These are phyloP conservation scores for Globodera rostochiensis DNA, from an alignment of 1,140 invertebrate species.

Conservation along the genomic window DNA sequence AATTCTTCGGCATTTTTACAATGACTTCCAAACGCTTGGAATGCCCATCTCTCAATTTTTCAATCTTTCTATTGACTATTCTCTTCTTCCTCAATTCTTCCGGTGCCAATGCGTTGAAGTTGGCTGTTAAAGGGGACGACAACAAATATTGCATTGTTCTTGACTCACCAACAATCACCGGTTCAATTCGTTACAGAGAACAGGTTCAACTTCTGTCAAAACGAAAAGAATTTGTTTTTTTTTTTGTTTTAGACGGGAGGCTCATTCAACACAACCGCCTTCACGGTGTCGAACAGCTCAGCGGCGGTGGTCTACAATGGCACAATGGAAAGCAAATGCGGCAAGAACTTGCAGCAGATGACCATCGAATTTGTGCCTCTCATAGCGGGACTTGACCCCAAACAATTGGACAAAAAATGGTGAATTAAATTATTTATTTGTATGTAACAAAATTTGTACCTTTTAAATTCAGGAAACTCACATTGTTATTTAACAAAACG, in stretches of 20 bases:
- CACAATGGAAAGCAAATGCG: background rate
- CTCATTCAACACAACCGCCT: background rate
- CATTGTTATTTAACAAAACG: background rate
- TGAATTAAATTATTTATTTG: background rate
- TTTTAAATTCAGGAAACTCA: background rate
- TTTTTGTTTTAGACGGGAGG: background rate
- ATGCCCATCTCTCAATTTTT: background rate
- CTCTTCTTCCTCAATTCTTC: background rate
- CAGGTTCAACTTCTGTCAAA: background rate
- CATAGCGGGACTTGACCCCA: background rate
- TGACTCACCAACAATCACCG: background rate
- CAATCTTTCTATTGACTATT: background rate
- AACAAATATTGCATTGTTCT: slow-evolving; percentile 1
- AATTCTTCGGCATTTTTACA: background rate
- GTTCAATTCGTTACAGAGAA: background rate
- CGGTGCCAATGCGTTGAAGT: background rate
- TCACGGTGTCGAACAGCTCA: background rate
- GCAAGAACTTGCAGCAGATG: background rate
- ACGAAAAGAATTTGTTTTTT: too few species aligned
- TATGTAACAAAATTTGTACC: background rate
- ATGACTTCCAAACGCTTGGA: background rate
- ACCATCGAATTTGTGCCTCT: background rate
- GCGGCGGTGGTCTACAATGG: background rate
- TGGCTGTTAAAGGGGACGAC: background rate
- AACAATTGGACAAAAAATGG: background rate